phyloP scores from a whole-genome alignment of 2,888 invertebrate genomes.

The Ceratothoa steindachneri region DNA sequence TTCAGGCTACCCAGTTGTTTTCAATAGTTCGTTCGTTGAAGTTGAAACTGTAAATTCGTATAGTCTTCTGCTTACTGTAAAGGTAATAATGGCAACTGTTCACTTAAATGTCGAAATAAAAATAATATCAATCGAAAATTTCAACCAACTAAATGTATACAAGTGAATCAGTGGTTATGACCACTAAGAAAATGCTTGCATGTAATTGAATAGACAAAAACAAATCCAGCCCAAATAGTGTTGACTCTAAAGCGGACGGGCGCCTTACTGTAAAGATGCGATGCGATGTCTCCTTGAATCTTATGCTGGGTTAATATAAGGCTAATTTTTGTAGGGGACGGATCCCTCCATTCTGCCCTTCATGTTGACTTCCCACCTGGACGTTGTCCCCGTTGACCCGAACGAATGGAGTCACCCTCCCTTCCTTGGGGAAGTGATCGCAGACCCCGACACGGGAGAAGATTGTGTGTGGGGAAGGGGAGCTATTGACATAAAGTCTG shows the following conservation, averaged over 20 bases:
- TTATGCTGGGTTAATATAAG: neutral
- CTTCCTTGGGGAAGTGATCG: slow-evolving; percentile 54
- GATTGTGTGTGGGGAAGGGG: slow-evolving; percentile 57
- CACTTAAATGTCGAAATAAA: no score
- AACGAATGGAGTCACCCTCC: slow-evolving; percentile 53
- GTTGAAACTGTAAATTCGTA: slow-evolving; percentile 52
- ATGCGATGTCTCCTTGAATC: no score
- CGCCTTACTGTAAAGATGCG: no score
- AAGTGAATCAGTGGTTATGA: no score
- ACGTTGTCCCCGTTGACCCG: slow-evolving; percentile 56
- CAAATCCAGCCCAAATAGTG: no score
- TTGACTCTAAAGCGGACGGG: no score
- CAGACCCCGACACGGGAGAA: slow-evolving; percentile 51
- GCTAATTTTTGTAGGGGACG: slow-evolving; percentile 47
- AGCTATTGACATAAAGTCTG: slow-evolving; percentile 57
- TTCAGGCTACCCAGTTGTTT: slow-evolving; percentile 42
- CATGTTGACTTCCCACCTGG: slow-evolving; percentile 56
- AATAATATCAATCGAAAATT: no score
- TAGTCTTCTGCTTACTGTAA: slow-evolving; percentile 55
- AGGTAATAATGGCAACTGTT: slow-evolving; percentile 51
- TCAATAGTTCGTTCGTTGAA: slow-evolving; percentile 49
- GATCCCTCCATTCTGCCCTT: slow-evolving; percentile 54
- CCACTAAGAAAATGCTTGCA: no score
- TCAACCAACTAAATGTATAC: no score
- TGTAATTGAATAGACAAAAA: no score